Evolutionary conservation across 2,797 vertebrate genomes (phyloP), one percentile per base, ranked within the genome.

Genomic region (Poecilia velifera): DNA sequence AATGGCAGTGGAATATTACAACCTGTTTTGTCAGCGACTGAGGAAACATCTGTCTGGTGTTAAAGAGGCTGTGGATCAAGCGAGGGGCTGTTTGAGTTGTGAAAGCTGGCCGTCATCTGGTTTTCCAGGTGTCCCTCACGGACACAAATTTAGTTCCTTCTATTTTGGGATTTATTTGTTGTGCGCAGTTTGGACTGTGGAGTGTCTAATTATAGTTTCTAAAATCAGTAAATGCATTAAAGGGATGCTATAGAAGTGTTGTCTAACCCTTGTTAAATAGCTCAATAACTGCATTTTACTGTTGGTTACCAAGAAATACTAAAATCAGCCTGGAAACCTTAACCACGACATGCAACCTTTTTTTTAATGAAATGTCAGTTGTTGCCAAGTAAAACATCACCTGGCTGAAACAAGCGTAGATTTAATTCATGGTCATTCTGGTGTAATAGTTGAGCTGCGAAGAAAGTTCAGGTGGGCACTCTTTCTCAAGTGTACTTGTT

Each of bases 111-210:
- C 49, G 59, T 81, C 74, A 25, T 84, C 73, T 74, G n/a, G 6
- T 66, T 82, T 80, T 75, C 6, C 2, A 28, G 77, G 79, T 62
- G 75, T 82, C 59, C 46, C 18, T 74, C 51, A 59, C 74, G 46
- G 55, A 46, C 51, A 46, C 51, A 80, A 59, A 82, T 62, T 43
- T 39, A 10, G 6, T 43, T 74, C 72, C 28, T 78, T 43, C 59
- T 79, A 14, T 81, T 84, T 86, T 81, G 74, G 51, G 66, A 59
- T 83, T 87, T 76, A 47, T 89, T 87, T 83, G 77, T 91, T 76
- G 76, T 85, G 71, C 73, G 68, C 78, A 68, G 85, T 81, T 84
- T 80, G 39, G 70, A 71, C 59, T 86, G 49, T 76, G 74, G 46
- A 49, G 62, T 82, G 73, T 92, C 75, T 87, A 74, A 70, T 73